Conservation (phyloP, 2,797 vertebrate species). For the Meriones psammophilus region DNA sequence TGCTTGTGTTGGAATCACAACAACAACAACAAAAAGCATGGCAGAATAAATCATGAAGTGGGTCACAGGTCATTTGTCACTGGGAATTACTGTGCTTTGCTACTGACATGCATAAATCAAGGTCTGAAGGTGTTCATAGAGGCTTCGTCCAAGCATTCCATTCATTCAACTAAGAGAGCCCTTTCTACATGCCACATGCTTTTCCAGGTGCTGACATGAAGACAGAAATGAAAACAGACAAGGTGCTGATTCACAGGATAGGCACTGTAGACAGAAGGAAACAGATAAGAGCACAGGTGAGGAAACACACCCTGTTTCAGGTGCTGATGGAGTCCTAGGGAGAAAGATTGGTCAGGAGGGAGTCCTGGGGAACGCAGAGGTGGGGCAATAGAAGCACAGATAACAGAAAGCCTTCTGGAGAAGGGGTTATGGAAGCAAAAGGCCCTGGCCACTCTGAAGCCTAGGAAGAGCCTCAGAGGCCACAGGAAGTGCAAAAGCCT, state of each 20-base stretch:
- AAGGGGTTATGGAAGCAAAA: neutral
- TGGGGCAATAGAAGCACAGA: rapidly evolving
- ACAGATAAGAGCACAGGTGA: neutral
- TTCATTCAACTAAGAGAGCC: neutral
- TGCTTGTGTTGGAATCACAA: neutral
- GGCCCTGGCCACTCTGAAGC: neutral
- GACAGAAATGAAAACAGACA: neutral
- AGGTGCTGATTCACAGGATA: neutral
- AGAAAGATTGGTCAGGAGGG: neutral
- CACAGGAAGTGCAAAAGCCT: neutral
- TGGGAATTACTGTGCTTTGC: neutral
- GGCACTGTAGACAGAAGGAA: neutral
- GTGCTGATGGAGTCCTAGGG: neutral
- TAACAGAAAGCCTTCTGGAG: neutral
- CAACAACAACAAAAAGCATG: neutral
- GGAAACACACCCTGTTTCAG: neutral
- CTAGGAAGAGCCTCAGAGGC: neutral
- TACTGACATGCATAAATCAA: neutral
- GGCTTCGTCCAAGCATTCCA: neutral
- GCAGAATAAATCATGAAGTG: neutral
- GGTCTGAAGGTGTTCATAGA: constrained; percentile 3
- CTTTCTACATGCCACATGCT: neutral
- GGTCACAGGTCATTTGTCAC: neutral
- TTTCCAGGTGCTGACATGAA: neutral
- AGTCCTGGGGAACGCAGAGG: rapidly evolving